Evolutionary conservation across 2,888 invertebrate genomes (phyloP), one percentile per base, ranked within the genome.

Genomic region (Arctia plantaginis): DNA sequence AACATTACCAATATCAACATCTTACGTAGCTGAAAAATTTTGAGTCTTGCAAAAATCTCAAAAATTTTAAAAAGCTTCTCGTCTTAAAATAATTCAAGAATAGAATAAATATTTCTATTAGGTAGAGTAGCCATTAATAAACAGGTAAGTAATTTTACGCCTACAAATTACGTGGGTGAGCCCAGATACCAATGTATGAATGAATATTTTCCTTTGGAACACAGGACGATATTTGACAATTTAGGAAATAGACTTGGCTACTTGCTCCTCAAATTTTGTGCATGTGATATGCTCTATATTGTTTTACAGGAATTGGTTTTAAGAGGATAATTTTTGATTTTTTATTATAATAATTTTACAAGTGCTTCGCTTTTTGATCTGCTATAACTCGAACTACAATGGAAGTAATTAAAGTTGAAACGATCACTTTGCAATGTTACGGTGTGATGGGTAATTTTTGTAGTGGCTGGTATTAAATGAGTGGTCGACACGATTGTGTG

Each of bases 401-500:
- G n/a, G 18, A 70, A n/a, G 68, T 65, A 27, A 51, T 65, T 65
- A 51, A 51, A 65, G 20, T 71, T 18, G 35, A 66, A 55, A 66
- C 20, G 39, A 66, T 71, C 20, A 66, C 44, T 66, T 71, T 71
- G 65, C n/a, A 66, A 65, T 66, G 47, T 75, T 70, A 77, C 69
- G 69, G 65, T 76, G 71, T 76, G 77, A 77, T 80, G 72, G 74
- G 77, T 80, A 77, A 82, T 86, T 87, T 85, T 82, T 82, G 80
- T 81, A 82, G 79, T 82, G 80, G 77, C 83, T 85, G 82, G 86
- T 87, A 87, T 86, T 86, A 89, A 87, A 89, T 86, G 88, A 92
- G 92, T 91, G 89, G 91, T 92, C 90, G 92, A 91, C 90, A 89
- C 89, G 91, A 93, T 93, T 93, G 93, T 93, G 90, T 90, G 90